phyloP scores from a whole-genome alignment of 2,113 vertebrate genomes.

The Bagarius yarrelli region DNA sequence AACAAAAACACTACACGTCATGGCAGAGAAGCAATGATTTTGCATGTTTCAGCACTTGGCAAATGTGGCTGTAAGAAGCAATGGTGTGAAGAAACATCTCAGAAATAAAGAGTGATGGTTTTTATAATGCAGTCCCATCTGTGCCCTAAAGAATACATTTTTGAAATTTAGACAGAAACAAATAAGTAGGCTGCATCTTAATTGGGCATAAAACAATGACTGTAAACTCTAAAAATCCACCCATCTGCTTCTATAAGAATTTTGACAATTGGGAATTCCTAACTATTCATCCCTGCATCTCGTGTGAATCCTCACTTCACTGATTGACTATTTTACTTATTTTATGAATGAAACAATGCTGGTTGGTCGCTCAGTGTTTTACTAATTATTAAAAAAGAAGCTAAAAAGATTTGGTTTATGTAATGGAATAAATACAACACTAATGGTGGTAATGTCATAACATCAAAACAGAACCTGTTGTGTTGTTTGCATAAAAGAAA shows the following conservation, averaged over 20 bases:
- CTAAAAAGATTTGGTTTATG: background rate
- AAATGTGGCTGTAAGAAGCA: slow-evolving; percentile 47
- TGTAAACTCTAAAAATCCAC: background rate
- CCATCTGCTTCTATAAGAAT: background rate
- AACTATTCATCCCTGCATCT: background rate
- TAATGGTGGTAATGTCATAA: no score
- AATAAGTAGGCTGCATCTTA: slow-evolving; percentile 42
- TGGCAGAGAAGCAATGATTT: background rate
- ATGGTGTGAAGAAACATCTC: slow-evolving; percentile 51
- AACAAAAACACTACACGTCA: background rate
- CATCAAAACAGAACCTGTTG: no score
- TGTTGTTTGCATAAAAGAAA: no score
- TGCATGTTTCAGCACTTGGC: slow-evolving; percentile 50
- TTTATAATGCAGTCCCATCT: slow-evolving; percentile 56
- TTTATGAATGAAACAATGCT: background rate
- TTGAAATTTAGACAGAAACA: slow-evolving; percentile 51
- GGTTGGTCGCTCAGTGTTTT: background rate
- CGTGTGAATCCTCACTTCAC: background rate
- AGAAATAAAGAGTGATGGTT: slow-evolving; percentile 62
- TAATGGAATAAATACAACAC: background rate
- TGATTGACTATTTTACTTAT: background rate
- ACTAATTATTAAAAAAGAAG: background rate
- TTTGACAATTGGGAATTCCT: background rate
- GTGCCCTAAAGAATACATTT: slow-evolving; percentile 50
- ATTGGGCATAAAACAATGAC: slow-evolving; percentile 5